A percentile compares a stretch with the other conserved stretches of the same genome.
Evolutionary conservation across 2,113 vertebrate genomes (phyloP).

Genomic region (Gallinago paraguaiae): DNA sequence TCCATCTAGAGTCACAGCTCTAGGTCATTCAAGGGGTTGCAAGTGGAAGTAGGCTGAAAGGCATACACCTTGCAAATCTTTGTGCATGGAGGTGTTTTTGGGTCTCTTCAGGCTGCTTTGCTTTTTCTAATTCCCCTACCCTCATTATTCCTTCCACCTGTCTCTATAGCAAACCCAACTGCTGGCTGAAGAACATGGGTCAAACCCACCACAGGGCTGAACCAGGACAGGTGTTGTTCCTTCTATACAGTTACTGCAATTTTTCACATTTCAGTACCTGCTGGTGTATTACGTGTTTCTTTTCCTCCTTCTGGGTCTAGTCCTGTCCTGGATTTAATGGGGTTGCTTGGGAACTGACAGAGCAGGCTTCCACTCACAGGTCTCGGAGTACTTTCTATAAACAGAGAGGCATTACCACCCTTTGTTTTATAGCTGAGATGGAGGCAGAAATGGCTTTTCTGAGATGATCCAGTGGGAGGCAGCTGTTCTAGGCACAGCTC

Average conservation of each 20-base stretch:
- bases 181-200: neutral
- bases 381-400: neutral
- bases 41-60: neutral
- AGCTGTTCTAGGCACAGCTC: neutral
- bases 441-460: neutral
- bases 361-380: neutral
- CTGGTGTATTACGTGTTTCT: neutral
- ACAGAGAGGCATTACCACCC: neutral
- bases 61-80: neutral
- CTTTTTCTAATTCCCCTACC: neutral
- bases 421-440: neutral
- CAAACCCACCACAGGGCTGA: neutral
- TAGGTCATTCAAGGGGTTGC: neutral
- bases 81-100: neutral
- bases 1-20: neutral
- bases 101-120: neutral
- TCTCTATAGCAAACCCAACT: neutral
- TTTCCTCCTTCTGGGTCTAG: neutral
- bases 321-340: neutral
- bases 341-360: neutral
- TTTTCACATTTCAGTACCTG: neutral
- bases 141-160: neutral
- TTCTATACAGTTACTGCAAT: neutral
- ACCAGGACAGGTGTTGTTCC: neutral
- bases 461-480: neutral